Percentiles rank a stretch among this genome's conserved stretches.
Conservation (phyloP, 2,888 invertebrate species). For the Xestia xanthographa region DNA sequence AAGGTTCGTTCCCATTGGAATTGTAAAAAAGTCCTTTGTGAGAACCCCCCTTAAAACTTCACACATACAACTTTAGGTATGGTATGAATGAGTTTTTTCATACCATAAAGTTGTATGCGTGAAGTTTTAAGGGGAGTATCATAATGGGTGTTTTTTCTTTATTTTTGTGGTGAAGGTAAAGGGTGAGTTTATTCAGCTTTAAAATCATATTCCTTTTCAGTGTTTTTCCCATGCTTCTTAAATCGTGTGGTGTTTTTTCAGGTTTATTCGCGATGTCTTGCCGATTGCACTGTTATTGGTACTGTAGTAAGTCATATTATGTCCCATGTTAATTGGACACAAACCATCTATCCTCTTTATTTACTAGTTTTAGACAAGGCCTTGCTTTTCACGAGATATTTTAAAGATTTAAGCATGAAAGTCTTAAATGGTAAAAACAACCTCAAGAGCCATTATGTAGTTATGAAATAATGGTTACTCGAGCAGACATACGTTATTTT, state of each 20-base stretch:
- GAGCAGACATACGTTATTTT: too few relatives aligned
- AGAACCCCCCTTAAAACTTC: too few relatives aligned
- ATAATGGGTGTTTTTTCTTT: background rate
- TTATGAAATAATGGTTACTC: background rate
- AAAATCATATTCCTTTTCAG: background rate
- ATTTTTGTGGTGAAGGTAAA: background rate
- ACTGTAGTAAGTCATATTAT: too few relatives aligned
- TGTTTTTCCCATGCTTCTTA: background rate
- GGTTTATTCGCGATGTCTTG: background rate
- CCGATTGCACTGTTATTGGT: background rate
- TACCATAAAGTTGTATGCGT: slow-evolving; percentile 3
- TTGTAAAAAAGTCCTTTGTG: background rate
- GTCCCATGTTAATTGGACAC: too few relatives aligned
- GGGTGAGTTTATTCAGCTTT: background rate
- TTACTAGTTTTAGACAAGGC: too few relatives aligned
- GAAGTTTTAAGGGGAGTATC: slow-evolving; percentile 4
- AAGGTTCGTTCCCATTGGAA: background rate
- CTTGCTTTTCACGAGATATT: too few relatives aligned
- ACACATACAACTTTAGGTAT: too few relatives aligned
- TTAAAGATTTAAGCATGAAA: too few relatives aligned
- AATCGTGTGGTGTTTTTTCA: background rate
- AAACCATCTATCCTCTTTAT: too few relatives aligned
- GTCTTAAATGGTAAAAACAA: background rate
- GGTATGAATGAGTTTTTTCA: too few relatives aligned
- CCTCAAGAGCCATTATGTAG: background rate